Percentiles rank a stretch among this genome's conserved stretches.
phyloP scores from a whole-genome alignment of 2,113 vertebrate genomes.

The Bathybates hornii region DNA sequence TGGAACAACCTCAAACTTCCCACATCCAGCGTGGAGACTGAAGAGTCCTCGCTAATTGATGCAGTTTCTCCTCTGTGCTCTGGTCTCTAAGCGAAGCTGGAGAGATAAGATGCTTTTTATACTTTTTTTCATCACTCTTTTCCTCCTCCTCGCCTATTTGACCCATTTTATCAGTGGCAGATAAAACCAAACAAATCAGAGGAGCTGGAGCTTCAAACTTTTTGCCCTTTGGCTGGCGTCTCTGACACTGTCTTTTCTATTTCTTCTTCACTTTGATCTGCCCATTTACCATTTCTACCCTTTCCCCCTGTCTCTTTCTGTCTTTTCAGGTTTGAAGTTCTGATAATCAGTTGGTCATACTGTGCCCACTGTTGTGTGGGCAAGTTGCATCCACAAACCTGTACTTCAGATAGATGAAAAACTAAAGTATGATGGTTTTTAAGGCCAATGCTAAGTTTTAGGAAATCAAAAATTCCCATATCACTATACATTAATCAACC shows the following conservation, averaged over 20 bases:
- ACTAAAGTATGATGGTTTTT: background rate
- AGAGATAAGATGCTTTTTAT: conserved; percentile 25
- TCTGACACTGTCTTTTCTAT: background rate
- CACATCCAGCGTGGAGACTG: background rate
- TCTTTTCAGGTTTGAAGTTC: background rate
- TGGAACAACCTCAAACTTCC: conserved; percentile 29
- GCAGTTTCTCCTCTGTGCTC: background rate
- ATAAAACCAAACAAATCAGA: conserved; percentile 51
- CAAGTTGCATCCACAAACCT: background rate
- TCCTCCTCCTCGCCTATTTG: conserved; percentile 32
- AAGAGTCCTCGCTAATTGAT: conserved; percentile 23
- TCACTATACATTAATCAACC: background rate
- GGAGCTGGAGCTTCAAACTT: background rate
- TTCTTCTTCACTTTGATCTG: conserved; percentile 20
- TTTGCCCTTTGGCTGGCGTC: conserved; percentile 12
- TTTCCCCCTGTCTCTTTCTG: background rate
- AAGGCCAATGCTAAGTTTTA: background rate
- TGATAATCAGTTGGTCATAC: background rate
- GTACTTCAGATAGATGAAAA: background rate
- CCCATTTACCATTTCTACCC: background rate
- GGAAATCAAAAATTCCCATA: background rate
- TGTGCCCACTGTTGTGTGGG: background rate
- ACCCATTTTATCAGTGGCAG: conserved; percentile 51
- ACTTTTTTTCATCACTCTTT: conserved; percentile 5
- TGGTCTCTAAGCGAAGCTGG: background rate